Percentiles rank a stretch among this genome's conserved stretches.
Evolutionary conservation across 2,888 invertebrate species (phyloP).

Genomic region (Pherbina coryleti): DNA sequence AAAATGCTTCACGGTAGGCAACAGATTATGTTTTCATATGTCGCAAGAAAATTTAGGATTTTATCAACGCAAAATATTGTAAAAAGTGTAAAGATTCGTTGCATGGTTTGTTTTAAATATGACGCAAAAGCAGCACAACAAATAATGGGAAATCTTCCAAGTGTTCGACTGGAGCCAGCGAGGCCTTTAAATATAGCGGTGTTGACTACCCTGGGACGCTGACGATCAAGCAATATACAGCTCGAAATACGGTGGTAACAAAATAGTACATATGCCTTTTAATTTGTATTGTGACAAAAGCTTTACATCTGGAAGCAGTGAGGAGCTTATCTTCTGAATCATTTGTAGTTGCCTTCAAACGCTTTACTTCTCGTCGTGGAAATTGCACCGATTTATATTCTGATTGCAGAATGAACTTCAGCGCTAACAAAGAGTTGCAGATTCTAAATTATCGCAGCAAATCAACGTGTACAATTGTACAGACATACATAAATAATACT

Average conservation of each 20-base stretch:
- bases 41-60: slow-evolving; percentile 40
- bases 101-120: slow-evolving; percentile 33
- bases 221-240: neutral
- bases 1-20: slow-evolving; percentile 40
- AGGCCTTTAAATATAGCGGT: neutral
- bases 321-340: slow-evolving; percentile 11
- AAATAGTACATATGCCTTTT: slow-evolving; percentile 43
- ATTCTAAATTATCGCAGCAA: neutral
- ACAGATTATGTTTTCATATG: slow-evolving; percentile 36
- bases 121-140: slow-evolving; percentile 31
- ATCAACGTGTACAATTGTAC: no score
- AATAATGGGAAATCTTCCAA: slow-evolving; percentile 40
- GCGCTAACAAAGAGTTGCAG: slow-evolving; percentile 31
- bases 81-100: slow-evolving; percentile 29
- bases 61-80: slow-evolving; percentile 27
- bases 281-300: slow-evolving; percentile 39
- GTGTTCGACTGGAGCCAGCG: neutral
- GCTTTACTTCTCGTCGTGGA: slow-evolving; percentile 32
- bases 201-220: slow-evolving; percentile 3
- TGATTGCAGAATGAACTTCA: slow-evolving; percentile 41
- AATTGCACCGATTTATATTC: slow-evolving; percentile 32
- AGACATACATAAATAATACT: no score
- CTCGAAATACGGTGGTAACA: neutral
- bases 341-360: slow-evolving; percentile 36
- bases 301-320: slow-evolving; percentile 39